Conservation (phyloP, 2,888 invertebrate species). For the Melanophora roralis region DNA sequence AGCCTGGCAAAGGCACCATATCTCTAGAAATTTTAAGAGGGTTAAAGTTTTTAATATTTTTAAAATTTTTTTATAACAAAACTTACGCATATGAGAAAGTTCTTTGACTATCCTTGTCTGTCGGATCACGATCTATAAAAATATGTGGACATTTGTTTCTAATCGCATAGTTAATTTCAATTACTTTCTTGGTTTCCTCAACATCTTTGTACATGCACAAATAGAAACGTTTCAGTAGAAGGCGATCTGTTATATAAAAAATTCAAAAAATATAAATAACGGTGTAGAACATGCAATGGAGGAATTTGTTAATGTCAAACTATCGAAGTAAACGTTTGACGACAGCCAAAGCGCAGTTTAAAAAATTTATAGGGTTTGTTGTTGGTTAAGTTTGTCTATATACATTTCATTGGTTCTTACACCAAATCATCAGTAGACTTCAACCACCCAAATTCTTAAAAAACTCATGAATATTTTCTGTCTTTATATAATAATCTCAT, state of each 20-base stretch:
- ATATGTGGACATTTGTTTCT: conserved; percentile 79
- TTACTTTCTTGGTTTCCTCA: conserved; percentile 70
- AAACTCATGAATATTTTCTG: no score
- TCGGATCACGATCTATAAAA: conserved; percentile 78
- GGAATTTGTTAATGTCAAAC: no score
- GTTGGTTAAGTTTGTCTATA: no score
- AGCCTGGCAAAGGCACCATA: conserved; percentile 68
- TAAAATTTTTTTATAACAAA: background rate
- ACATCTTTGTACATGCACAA: conserved; percentile 69
- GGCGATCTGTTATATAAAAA: conserved; percentile 67
- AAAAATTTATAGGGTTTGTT: no score
- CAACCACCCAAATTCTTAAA: no score
- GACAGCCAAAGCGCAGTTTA: no score
- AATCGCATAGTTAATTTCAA: conserved; percentile 77
- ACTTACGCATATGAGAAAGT: conserved; percentile 71
- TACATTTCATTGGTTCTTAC: no score
- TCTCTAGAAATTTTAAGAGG: conserved; percentile 64
- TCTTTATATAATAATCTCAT: no score
- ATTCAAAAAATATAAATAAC: no score
- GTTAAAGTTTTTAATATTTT: background rate
- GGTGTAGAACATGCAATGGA: background rate
- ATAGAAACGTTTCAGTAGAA: conserved; percentile 71
- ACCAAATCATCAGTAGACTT: no score
- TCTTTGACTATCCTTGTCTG: conserved; percentile 67
- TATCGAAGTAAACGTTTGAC: no score